These are phyloP conservation scores for Addax nasomaculatus DNA, from an alignment of 2,113 vertebrate genomes.

Conservation along the genomic window DNA sequence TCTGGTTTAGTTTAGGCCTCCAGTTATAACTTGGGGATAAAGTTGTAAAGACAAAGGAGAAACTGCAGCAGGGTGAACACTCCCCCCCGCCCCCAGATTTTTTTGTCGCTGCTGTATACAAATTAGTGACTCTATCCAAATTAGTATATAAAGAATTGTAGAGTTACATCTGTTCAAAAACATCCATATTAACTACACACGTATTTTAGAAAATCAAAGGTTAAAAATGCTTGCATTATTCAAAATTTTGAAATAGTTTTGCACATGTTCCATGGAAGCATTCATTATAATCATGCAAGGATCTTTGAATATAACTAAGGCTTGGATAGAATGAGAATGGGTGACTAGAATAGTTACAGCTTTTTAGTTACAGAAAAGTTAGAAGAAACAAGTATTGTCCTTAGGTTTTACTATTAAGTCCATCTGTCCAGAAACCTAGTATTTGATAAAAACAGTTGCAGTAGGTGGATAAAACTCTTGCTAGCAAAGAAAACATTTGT, in stretches of 20 bases:
- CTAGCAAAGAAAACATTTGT: neutral
- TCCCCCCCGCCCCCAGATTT: neutral
- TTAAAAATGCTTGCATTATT: neutral
- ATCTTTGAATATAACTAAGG: neutral
- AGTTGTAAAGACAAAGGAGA: neutral
- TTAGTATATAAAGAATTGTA: neutral
- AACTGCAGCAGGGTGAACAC: neutral
- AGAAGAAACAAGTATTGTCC: neutral
- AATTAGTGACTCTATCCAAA: neutral
- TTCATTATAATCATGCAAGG: neutral
- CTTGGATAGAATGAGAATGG: neutral
- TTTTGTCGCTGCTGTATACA: neutral
- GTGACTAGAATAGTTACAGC: neutral
- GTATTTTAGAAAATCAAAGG: neutral
- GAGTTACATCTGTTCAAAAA: neutral
- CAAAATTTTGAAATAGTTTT: neutral
- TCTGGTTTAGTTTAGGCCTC: neutral
- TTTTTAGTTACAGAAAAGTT: neutral
- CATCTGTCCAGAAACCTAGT: neutral
- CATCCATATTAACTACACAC: neutral
- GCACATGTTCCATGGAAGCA: neutral
- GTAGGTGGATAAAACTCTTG: neutral
- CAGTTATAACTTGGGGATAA: neutral
- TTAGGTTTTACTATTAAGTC: neutral
- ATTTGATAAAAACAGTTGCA: neutral